Percentiles rank a stretch among this genome's conserved stretches.
Conservation (phyloP, 2,888 invertebrate genomes). For the Dinocampus coccinellae region DNA sequence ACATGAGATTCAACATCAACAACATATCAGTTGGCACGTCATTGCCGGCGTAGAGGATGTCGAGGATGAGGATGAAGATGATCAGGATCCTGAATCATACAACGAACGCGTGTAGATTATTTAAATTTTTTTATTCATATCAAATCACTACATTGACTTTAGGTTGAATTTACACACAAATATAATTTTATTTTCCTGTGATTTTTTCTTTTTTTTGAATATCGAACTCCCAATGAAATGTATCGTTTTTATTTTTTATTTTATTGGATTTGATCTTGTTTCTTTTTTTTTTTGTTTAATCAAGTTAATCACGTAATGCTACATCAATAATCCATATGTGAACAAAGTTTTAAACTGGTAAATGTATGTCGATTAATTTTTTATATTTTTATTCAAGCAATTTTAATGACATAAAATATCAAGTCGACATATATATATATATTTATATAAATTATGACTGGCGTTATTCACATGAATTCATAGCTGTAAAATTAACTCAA, state of each 20-base stretch:
- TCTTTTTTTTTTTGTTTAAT: too few species aligned
- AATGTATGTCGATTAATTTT: neutral
- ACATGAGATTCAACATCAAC: constrained; percentile 7
- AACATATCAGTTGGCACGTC: constrained; percentile 45
- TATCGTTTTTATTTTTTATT: too few species aligned
- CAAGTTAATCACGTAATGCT: neutral
- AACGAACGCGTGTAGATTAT: constrained; percentile 22
- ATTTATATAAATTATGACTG: neutral
- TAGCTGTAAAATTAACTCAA: constrained; percentile 8
- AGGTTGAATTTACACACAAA: neutral
- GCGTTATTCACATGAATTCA: neutral
- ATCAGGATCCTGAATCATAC: constrained; percentile 32
- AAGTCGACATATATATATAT: neutral
- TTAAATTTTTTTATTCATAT: neutral
- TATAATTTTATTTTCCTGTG: neutral
- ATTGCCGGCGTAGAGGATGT: constrained; percentile 48
- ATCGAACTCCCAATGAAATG: neutral
- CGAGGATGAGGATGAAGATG: constrained; percentile 43
- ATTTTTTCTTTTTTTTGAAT: neutral
- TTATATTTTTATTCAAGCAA: neutral
- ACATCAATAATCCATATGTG: neutral
- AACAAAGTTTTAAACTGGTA: neutral
- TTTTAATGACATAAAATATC: neutral
- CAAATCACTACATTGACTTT: neutral
- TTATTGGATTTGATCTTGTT: too few species aligned